These are phyloP conservation scores for Phymorhynchus buccinoides DNA, from an alignment of 1,140 invertebrate genomes.

Conservation along the genomic window DNA sequence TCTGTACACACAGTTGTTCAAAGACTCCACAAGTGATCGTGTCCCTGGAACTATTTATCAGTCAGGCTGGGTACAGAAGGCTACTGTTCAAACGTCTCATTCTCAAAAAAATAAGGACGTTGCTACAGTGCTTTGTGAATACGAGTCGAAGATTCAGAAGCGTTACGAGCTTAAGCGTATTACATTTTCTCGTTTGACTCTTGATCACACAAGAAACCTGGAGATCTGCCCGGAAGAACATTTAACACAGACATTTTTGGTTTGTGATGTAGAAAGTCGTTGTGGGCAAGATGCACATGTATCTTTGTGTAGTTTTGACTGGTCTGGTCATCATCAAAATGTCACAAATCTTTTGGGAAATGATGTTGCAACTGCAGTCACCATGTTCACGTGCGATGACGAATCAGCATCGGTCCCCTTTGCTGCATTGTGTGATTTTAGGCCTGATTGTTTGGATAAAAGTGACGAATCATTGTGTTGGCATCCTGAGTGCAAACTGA, in stretches of 20 bases:
- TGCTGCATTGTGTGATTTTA: constrained; percentile 7
- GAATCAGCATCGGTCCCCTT: background rate
- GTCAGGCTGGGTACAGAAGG: background rate
- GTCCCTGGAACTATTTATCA: background rate
- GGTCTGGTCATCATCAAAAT: no score
- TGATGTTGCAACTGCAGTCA: background rate
- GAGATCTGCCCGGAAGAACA: background rate
- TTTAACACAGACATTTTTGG: constrained; percentile 1
- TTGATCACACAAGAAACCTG: background rate
- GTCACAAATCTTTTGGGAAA: no score
- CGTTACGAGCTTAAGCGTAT: background rate
- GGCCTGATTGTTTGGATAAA: background rate
- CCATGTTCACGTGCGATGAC: background rate
- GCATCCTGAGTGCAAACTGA: background rate
- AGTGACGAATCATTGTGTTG: constrained; percentile 3
- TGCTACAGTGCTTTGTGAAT: background rate
- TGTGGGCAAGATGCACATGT: background rate
- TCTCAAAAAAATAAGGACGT: no score
- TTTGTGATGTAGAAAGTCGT: background rate
- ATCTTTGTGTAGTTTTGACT: background rate
- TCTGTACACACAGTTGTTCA: background rate
- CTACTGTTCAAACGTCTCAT: background rate
- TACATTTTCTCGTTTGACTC: background rate
- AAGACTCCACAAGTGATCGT: background rate
- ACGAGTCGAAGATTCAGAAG: background rate